Conservation (phyloP, 2,113 vertebrate genomes). For the Prolemur simus region DNA sequence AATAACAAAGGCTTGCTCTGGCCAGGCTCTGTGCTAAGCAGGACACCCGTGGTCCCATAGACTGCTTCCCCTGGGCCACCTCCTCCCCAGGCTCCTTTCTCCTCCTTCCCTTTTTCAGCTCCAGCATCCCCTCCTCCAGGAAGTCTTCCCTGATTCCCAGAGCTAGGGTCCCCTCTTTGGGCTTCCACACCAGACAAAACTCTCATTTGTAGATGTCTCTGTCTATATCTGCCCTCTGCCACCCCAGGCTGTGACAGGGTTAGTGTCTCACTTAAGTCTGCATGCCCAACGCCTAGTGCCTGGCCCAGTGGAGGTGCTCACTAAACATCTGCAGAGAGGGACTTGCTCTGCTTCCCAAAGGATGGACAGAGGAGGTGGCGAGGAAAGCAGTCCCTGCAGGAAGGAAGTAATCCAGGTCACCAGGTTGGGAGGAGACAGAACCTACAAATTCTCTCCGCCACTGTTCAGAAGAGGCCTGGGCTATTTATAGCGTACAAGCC, state of each 20-base stretch:
- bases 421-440: conserved; percentile 77
- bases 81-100: neutral
- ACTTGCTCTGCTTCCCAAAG: neutral
- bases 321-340: neutral
- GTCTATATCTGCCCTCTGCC: neutral
- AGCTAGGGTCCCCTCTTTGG: neutral
- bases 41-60: neutral
- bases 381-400: conserved; percentile 1
- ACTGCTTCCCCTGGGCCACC: neutral
- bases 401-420: conserved; percentile 80
- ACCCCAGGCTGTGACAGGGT: neutral
- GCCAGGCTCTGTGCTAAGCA: neutral
- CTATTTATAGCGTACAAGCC: conserved; percentile 77
- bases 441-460: conserved; percentile 67
- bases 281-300: neutral
- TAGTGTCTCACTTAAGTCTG: neutral
- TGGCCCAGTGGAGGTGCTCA: neutral
- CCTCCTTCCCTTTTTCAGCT: neutral
- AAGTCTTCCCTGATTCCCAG: neutral
- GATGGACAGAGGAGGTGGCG: neutral
- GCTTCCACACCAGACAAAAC: neutral
- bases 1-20: neutral
- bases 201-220: neutral
- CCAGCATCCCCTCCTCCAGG: neutral
- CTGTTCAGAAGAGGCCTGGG: conserved; percentile 61